A percentile compares a stretch with the other conserved stretches of the same genome.
Evolutionary conservation across 1,140 invertebrate genomes (phyloP).

Genomic region (Brachionus manjavacas): DNA sequence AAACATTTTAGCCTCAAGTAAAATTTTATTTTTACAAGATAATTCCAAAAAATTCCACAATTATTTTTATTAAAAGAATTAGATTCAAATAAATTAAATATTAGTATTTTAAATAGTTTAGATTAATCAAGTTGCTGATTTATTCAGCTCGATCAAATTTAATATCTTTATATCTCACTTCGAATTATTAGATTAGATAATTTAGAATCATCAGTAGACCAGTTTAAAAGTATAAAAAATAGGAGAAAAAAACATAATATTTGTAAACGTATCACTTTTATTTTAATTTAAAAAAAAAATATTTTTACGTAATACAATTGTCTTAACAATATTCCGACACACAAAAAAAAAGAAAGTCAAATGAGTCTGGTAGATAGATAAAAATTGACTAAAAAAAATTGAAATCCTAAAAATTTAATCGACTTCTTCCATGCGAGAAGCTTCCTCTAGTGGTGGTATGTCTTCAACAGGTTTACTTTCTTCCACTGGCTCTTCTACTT

Average conservation of each 20-base stretch:
- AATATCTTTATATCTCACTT: too few relatives aligned
- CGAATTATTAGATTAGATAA: too few relatives aligned
- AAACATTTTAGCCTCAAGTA: too few relatives aligned
- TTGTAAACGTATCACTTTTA: not conserved
- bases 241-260: not conserved
- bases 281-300: not conserved
- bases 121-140: too few relatives aligned
- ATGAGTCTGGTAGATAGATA: not conserved
- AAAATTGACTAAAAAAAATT: not conserved
- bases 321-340: not conserved
- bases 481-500: slow-evolving; percentile 56
- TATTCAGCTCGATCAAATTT: too few relatives aligned
- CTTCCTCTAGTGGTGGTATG: slow-evolving; percentile 76
- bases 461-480: slow-evolving; percentile 65
- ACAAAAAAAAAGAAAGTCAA: not conserved
- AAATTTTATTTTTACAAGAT: too few relatives aligned
- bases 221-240: not conserved
- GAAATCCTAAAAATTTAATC: slow-evolving; percentile 66
- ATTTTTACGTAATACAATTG: not conserved
- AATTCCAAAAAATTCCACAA: too few relatives aligned
- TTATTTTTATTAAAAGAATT: too few relatives aligned
- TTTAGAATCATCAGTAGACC: too few relatives aligned
- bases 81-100: too few relatives aligned
- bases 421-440: slow-evolving; percentile 95
- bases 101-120: too few relatives aligned